Evolutionary conservation across 2,113 vertebrate species (phyloP), one percentile per base, ranked within the genome.

Genomic region (Phalacrocorax aristotelis): DNA sequence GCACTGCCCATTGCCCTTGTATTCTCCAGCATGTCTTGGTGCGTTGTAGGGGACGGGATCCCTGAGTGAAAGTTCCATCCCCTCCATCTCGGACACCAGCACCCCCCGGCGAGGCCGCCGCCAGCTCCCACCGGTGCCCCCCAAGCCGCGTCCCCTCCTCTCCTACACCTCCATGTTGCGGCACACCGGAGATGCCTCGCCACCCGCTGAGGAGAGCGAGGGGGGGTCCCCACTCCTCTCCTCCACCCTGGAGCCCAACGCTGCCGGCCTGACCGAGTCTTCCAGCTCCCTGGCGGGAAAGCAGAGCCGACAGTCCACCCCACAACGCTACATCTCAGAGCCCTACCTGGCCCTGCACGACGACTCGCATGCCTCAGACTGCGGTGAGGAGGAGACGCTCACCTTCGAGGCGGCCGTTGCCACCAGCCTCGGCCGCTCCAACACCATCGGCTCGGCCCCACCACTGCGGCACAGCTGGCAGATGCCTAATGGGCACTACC

Each of bases 291-390:
- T 97, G 7, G 96, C 76, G 51, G 78, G 84, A n/a, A 96, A 97
- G 93, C 98, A 97, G 97, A 97, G 98, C 97, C 98, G 98, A 75
- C 97, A 98, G 25, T 97, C 98, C 15, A 99, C 99, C 64, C 99
- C 99, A 2, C 99, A 99, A 72, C 99, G 98, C 76, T 99, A 99
- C 98, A 99, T 99, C 97, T 99, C 99, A 0, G 99, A 99, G 98
- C 99, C 99, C 77, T 99, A 99, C 98, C 98, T 99, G 97, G 98
- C 98, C 12, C 98, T 99, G 95, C 99, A 99, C 15, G 98, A 99
- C 92, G 99, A 99, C 92, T 97, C 98, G 75, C 97, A 98, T 15
- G 96, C 98, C 77, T 98, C 98, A 30, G 98, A 98, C 98, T 98
- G 98, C 38, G 98, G 98, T 17, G 96, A 98, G 94, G 98, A 99